Base-by-base conservation (phyloP, 2,797 vertebrate genomes). In the Epinephelus awoara region DNA sequence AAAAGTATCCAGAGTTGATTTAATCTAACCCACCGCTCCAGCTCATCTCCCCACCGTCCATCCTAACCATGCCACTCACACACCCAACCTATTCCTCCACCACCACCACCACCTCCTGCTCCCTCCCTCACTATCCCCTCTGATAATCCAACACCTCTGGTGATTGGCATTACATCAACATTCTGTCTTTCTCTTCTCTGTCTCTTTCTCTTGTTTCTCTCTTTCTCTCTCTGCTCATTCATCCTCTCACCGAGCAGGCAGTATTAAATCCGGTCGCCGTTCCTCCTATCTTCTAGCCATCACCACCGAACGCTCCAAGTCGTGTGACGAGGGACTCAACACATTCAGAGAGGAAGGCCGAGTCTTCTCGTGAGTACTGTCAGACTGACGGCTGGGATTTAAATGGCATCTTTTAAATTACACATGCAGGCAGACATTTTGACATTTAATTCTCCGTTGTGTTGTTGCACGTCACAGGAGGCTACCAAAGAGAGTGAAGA, bases 201-300 rank as follows among this genome's bases (percentile, higher is more conserved):
- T 65, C 62, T 77, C 18, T 68, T 72, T 61, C 69, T 67, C 54
- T 71, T 76, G 18, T 70, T 25, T 61, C 46, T 72, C 17, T 77
- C 47, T 84, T 44, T 80, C 52, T 77, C 29, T 79, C 65, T 86
- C 77, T 74, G 21, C 55, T 86, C 69, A 83, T 75, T 85, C 85
- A 75, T 71, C 88, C 50, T 55, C 77, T 83, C 71, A 79, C 74
- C 75, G 88, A 94, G 91, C 95, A 99, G 98, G 96, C 93, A 97
- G 95, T 95, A 97, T 97, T 95, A 98, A 97, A 93, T 96, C 97
- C 0, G 96, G 96, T 90, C 97, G 97, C 80, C 98, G 98, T 85
- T 99, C 98, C 51, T 99, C 98, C 91, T 99, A 99, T 95, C 95
- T 99, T 93, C 94, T 98, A 95, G 98, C 98, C 93, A 97, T 99